Evolutionary conservation across 2,113 vertebrate genomes (phyloP).

Genomic region (Peucedramus taeniatus): DNA sequence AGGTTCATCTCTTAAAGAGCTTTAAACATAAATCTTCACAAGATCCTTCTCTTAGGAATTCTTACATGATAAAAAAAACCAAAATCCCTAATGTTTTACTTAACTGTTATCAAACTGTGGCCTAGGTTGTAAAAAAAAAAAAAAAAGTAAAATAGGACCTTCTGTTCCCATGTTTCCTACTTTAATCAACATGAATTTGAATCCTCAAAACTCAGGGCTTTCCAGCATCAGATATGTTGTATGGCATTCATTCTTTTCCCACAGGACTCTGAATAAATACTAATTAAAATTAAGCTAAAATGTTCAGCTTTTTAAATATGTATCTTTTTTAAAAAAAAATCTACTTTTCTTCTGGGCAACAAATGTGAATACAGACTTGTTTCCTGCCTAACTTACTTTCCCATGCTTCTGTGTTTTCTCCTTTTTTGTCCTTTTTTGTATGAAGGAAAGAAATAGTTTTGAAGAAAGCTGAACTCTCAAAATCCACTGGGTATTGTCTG

Average conservation of each 20-base stretch:
- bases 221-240: neutral
- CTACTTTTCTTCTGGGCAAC: constrained; percentile 23
- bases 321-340: neutral
- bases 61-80: neutral
- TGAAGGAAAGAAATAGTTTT: constrained; percentile 38
- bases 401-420: constrained; percentile 44
- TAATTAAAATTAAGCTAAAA: constrained; percentile 38
- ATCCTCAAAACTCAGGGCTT: neutral
- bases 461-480: constrained; percentile 40
- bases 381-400: constrained; percentile 57
- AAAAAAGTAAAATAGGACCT: neutral
- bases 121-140: neutral
- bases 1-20: neutral
- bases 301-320: neutral
- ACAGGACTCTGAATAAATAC: constrained; percentile 11
- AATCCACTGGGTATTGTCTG: constrained; percentile 46
- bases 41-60: neutral
- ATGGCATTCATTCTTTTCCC: neutral
- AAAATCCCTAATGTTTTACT: neutral
- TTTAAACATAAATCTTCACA: neutral
- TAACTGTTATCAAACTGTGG: neutral
- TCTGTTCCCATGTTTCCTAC: constrained; percentile 4
- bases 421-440: constrained; percentile 29
- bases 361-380: constrained; percentile 38
- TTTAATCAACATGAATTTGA: neutral